These are phyloP conservation scores for Chrysoperla carnea DNA, from an alignment of 1,140 invertebrate genomes.

Conservation along the genomic window DNA sequence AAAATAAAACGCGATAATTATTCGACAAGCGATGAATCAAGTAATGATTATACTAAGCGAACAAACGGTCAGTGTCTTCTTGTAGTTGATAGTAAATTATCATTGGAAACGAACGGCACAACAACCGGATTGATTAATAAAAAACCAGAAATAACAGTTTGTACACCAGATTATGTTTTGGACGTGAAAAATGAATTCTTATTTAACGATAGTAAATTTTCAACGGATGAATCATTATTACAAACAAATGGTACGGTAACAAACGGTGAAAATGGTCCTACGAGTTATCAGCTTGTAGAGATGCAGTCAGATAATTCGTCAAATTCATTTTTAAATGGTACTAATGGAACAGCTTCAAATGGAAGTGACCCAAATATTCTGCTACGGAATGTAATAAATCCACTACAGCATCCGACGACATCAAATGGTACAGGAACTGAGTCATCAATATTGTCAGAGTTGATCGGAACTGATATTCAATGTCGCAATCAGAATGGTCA, in stretches of 20 bases:
- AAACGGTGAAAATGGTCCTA: background rate
- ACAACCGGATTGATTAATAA: background rate
- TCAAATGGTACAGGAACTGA: conserved; percentile 13
- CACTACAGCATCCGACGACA: conserved; percentile 14
- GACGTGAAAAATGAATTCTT: too few species aligned
- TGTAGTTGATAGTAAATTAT: background rate
- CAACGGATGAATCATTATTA: background rate
- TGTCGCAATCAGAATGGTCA: conserved; percentile 6
- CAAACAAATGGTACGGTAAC: background rate
- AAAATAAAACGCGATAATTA: background rate
- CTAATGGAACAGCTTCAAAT: conserved; percentile 4
- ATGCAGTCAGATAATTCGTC: background rate
- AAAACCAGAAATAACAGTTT: background rate
- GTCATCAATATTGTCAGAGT: conserved; percentile 11
- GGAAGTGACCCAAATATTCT: conserved; percentile 11
- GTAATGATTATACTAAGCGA: background rate
- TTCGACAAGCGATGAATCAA: background rate
- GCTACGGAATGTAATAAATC: conserved; percentile 10
- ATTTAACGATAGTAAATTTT: background rate
- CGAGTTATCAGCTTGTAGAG: background rate
- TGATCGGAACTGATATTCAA: background rate
- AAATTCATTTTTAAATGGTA: background rate
- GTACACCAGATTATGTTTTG: background rate
- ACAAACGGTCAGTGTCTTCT: background rate
- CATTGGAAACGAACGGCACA: too few species aligned